These are phyloP conservation scores for Glossosoma conforme DNA, from an alignment of 1,140 invertebrate genomes.

Conservation along the genomic window DNA sequence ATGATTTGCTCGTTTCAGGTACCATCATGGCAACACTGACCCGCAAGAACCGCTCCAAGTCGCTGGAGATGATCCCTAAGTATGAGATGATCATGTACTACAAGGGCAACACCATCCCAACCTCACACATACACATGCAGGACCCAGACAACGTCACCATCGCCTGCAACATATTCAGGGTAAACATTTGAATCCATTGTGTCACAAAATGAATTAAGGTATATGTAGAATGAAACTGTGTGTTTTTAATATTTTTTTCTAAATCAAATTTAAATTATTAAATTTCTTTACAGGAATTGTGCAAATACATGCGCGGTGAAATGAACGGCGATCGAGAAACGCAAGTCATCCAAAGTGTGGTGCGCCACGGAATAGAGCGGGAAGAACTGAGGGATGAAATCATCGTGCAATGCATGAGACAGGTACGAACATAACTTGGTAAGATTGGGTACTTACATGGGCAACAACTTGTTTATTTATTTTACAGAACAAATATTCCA, in stretches of 20 bases:
- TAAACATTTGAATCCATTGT: conserved; percentile 35
- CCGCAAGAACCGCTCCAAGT: conserved; percentile 66
- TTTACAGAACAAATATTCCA: no score
- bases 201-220: background rate
- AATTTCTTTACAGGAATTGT: conserved; percentile 63
- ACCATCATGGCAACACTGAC: conserved; percentile 88
- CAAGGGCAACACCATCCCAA: conserved; percentile 82
- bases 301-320: conserved; percentile 82
- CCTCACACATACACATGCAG: conserved; percentile 91
- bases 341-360: conserved; percentile 76
- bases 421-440: conserved; percentile 40
- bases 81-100: conserved; percentile 91
- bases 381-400: conserved; percentile 88
- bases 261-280: conserved; percentile 24
- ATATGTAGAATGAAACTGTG: conserved; percentile 1
- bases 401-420: conserved; percentile 80
- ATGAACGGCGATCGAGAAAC: conserved; percentile 78
- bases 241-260: conserved; percentile 9
- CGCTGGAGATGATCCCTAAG: conserved; percentile 75
- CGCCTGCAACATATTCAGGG: conserved; percentile 86
- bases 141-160: conserved; percentile 90
- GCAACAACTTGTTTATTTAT: no score
- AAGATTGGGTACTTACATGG: background rate
- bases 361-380: conserved; percentile 78
- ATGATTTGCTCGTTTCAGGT: conserved; percentile 36